These are phyloP conservation scores for Eueremaeus valkanovi DNA, from an alignment of 2,888 invertebrate genomes.

Conservation along the genomic window DNA sequence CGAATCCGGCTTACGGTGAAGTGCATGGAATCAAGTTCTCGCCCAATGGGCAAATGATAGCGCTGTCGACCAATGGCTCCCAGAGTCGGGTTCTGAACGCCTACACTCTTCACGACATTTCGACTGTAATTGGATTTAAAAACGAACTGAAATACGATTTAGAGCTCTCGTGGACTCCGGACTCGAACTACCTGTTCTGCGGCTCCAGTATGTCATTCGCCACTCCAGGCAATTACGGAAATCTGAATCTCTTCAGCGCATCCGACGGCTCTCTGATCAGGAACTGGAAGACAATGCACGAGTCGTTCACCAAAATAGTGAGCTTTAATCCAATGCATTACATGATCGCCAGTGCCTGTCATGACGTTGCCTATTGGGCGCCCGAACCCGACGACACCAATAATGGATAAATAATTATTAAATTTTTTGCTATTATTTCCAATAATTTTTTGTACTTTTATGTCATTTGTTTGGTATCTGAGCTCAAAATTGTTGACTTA, in stretches of 20 bases:
- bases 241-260: background rate
- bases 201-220: background rate
- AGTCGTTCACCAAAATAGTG: background rate
- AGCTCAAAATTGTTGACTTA: too few relatives aligned
- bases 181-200: background rate
- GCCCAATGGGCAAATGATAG: background rate
- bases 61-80: background rate
- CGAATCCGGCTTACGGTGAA: background rate
- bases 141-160: background rate
- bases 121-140: background rate
- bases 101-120: background rate
- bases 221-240: background rate
- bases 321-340: background rate
- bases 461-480: too few relatives aligned
- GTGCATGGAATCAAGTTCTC: background rate
- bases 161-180: background rate
- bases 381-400: background rate
- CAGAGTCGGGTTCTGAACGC: background rate
- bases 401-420: too few relatives aligned
- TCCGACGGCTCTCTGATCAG: background rate
- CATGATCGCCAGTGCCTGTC: background rate
- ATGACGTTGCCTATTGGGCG: background rate
- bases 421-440: too few relatives aligned
- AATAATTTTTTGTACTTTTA: too few relatives aligned
- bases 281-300: slow-evolving; percentile 1